Conservation (phyloP, 1,140 invertebrate genomes). For the Bombus superbus region DNA sequence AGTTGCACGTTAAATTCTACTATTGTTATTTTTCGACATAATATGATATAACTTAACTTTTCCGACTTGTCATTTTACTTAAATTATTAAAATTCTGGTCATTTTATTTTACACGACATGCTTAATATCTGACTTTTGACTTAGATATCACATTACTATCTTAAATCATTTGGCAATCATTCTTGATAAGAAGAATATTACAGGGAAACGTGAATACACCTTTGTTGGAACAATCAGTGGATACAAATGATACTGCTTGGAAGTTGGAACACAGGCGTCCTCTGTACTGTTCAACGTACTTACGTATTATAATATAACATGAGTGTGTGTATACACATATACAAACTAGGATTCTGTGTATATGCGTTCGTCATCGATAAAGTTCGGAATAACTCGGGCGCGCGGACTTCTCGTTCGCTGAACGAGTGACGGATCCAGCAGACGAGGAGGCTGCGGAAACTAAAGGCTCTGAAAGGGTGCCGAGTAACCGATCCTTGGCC, state of each 20-base stretch:
- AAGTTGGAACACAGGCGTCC: not conserved
- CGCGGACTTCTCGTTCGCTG: not conserved
- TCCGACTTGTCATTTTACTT: not conserved
- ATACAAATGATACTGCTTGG: not conserved
- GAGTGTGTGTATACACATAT: not conserved
- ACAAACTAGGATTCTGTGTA: not conserved
- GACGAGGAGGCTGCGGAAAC: constrained; percentile 8
- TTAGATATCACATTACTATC: not conserved
- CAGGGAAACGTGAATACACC: not conserved
- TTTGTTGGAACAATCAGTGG: not conserved
- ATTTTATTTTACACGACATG: not conserved
- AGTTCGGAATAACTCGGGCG: constrained; percentile 7
- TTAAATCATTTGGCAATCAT: not conserved
- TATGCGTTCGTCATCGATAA: constrained; percentile 20
- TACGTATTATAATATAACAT: not conserved
- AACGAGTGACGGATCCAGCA: constrained; percentile 6
- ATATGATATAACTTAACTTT: not conserved
- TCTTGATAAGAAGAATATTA: not conserved
- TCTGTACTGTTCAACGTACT: not conserved
- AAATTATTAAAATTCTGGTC: not conserved
- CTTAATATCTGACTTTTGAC: not conserved
- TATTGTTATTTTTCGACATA: not conserved
- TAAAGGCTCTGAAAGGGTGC: constrained; percentile 44
- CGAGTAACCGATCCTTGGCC: constrained; percentile 60
- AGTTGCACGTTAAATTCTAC: not conserved